Base-by-base conservation (phyloP, 2,888 invertebrate species). In the Oscheius sp. region DNA sequence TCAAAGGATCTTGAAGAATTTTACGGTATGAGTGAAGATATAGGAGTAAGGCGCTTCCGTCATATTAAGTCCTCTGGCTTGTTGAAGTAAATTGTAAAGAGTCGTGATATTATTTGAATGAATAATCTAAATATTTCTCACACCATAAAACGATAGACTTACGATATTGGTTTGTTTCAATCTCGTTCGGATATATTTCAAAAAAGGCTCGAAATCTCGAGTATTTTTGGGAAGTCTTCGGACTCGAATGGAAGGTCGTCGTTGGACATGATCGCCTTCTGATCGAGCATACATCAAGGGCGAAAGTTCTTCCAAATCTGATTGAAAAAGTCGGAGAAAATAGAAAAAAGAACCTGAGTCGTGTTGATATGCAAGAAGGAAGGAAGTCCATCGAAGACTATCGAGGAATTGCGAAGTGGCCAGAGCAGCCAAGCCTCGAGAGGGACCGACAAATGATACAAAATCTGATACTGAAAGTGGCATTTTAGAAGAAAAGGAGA, bases 151-250 rank as follows among this genome's bases (percentile, higher is more conserved):
- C 6, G n/a, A 27, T 3, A 27, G 23, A 72, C 76, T 70, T 46
- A 82, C 83, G 42, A 84, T 82, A 67, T 84, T 84, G 3, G 84
- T 80, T 57, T 83, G 79, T 70, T 81, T 76, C 42, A 84, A 70
- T 29, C 73, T 55, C 31, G 83, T 81, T 37, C 80, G 78, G 39
- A 81, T 74, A 73, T 84, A 77, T 69, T 84, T 84, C 48, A 84
- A 46, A 66, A 84, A 84, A 5, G 78, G 79, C 33, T 81, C 82
- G 70, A 78, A 84, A 50, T 80, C 76, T 33, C 73, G 74, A 15
- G 79, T 72, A 50, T 73, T 76, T 23, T 74, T 73, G 3, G 84
- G 84, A 31, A 84, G 72, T 48, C 77, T 69, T 17, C 78, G 42
- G 20, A 78, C 68, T 70, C 72, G 73, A 8, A 78, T 70, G 12